These are phyloP conservation scores for Pyralis farinalis DNA, from an alignment of 2,888 invertebrate species.

Conservation along the genomic window DNA sequence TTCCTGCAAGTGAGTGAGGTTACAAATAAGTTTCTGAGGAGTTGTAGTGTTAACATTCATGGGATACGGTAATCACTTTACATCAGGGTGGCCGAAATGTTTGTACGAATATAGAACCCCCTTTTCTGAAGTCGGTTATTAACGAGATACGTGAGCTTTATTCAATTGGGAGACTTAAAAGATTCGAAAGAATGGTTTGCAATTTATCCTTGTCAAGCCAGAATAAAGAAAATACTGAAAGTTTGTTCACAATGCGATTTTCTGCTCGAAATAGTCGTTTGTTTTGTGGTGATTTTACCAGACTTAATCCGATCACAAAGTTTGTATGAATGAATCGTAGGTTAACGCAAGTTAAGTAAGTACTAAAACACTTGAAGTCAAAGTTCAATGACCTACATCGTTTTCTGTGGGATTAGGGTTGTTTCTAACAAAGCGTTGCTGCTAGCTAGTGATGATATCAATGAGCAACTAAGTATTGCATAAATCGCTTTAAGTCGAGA, in stretches of 20 bases:
- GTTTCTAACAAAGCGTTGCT: background rate
- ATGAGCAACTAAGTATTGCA: too few species aligned
- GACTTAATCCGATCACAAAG: conserved; percentile 24
- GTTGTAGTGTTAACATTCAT: too few species aligned
- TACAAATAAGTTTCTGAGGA: too few species aligned
- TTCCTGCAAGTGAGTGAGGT: too few species aligned
- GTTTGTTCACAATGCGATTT: conserved; percentile 29
- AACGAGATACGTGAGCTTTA: conserved; percentile 2
- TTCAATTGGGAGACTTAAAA: background rate
- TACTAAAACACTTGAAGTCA: background rate
- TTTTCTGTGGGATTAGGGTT: background rate
- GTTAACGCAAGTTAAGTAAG: background rate
- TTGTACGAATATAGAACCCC: too few species aligned
- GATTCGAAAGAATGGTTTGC: conserved; percentile 14
- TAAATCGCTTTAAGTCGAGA: too few species aligned
- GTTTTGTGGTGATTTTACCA: conserved; percentile 31
- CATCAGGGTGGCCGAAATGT: too few species aligned
- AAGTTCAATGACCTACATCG: background rate
- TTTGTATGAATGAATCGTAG: conserved; percentile 2
- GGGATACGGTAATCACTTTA: too few species aligned
- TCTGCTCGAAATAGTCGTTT: conserved; percentile 23
- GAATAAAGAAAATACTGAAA: conserved; percentile 21
- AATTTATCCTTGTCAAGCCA: conserved; percentile 31
- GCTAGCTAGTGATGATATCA: too few species aligned
- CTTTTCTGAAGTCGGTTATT: too few species aligned